Conservation (phyloP, 2,797 vertebrate species). For the Hemitrygon akajei region DNA sequence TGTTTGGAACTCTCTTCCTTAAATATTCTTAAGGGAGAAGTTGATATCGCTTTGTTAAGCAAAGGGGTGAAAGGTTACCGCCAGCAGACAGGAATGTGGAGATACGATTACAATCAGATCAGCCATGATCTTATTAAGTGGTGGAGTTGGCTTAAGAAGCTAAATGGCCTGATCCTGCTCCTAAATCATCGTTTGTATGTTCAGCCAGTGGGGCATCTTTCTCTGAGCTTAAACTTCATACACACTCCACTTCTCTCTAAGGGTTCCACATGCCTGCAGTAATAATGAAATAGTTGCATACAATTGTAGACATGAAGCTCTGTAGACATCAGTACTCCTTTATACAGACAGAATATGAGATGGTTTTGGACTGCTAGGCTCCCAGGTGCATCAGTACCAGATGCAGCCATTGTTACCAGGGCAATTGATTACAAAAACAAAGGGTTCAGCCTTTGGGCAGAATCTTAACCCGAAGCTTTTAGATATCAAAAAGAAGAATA, state of each 20-base stretch:
- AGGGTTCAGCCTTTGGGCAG: not conserved
- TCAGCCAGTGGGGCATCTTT: not conserved
- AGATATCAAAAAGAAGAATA: not conserved
- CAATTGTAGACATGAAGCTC: not conserved
- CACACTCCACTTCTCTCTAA: not conserved
- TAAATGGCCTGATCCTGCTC: not conserved
- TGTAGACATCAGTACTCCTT: not conserved
- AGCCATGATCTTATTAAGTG: no score
- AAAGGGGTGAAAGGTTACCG: no score
- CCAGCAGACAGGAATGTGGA: no score
- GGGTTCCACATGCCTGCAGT: not conserved
- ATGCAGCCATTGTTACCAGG: not conserved
- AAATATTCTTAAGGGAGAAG: no score
- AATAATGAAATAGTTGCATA: not conserved
- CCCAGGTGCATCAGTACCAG: no score
- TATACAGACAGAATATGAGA: not conserved
- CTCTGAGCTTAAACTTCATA: no score
- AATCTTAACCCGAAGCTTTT: not conserved
- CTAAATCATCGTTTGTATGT: no score
- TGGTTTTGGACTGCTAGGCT: no score
- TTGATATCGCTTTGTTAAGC: no score
- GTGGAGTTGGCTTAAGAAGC: not conserved
- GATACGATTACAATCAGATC: no score
- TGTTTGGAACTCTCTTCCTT: no score
- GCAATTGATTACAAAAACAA: not conserved